phyloP scores from a whole-genome alignment of 2,797 vertebrate genomes.

The Chloroceryle amazona region DNA sequence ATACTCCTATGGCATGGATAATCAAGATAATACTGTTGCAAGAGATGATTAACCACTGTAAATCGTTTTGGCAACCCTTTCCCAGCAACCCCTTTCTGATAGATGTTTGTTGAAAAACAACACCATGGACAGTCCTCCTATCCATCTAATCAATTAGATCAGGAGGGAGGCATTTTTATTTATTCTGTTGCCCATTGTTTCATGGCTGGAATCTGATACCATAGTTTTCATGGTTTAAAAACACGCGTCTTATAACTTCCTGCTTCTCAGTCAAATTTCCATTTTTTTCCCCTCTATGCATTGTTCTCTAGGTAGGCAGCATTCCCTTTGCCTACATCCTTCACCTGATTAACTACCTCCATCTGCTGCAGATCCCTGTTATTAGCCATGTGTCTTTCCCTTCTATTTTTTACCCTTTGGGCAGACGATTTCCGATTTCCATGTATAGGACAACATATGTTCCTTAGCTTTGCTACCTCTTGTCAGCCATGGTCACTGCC shows the following conservation, averaged over 20 bases:
- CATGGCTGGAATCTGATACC: not conserved
- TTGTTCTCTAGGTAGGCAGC: slow-evolving; percentile 45
- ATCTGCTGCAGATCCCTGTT: slow-evolving; percentile 58
- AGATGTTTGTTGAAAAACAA: not conserved
- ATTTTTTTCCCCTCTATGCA: not conserved
- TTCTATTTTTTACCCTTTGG: slow-evolving; percentile 48
- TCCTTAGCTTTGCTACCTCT: slow-evolving; percentile 66
- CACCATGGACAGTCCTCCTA: not conserved
- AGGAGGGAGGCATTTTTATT: slow-evolving; percentile 41
- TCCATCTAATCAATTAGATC: slow-evolving; percentile 35
- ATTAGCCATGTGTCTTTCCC: slow-evolving; percentile 40
- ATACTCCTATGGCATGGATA: slow-evolving; percentile 51
- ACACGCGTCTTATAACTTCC: not conserved
- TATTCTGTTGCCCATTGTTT: slow-evolving; percentile 41
- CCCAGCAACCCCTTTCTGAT: slow-evolving; percentile 32
- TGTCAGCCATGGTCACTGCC: slow-evolving; percentile 65
- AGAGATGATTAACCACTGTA: slow-evolving; percentile 52
- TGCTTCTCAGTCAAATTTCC: slow-evolving; percentile 1
- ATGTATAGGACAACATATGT: slow-evolving; percentile 55
- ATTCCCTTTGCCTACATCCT: slow-evolving; percentile 31
- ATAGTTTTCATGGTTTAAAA: slow-evolving; percentile 37
- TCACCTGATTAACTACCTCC: slow-evolving; percentile 55
- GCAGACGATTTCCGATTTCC: slow-evolving; percentile 54
- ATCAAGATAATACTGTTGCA: slow-evolving; percentile 58
- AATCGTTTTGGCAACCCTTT: slow-evolving; percentile 57